Conservation (phyloP, 2,113 vertebrate genomes). For the Pollimyrus isidori region DNA sequence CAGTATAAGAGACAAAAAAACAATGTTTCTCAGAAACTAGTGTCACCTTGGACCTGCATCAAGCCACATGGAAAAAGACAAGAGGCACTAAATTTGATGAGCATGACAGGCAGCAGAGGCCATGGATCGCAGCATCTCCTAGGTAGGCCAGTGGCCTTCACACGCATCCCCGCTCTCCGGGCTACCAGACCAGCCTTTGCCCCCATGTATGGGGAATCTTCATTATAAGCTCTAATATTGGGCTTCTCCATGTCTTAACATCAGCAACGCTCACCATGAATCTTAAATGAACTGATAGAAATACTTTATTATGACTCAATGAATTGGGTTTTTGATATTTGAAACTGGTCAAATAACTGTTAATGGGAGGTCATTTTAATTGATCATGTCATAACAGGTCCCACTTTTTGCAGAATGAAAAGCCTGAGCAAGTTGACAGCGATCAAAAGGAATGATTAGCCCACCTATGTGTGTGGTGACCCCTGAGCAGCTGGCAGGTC, state of each 20-base stretch:
- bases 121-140: background rate
- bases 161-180: background rate
- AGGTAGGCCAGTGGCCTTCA: background rate
- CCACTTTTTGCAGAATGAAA: background rate
- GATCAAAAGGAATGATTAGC: background rate
- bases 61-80: background rate
- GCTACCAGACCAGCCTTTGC: background rate
- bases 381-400: background rate
- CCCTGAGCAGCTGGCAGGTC: background rate
- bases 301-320: background rate
- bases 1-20: background rate
- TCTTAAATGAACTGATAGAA: background rate
- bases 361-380: background rate
- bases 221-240: background rate
- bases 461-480: no score
- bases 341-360: background rate
- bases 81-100: background rate
- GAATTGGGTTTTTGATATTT: background rate
- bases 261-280: background rate
- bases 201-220: background rate
- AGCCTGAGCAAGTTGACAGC: background rate
- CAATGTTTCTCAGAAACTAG: background rate
- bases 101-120: no score
- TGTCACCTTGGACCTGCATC: background rate
- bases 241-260: background rate